phyloP scores from a whole-genome alignment of 2,888 invertebrate species.

The Dioctria linearis region DNA sequence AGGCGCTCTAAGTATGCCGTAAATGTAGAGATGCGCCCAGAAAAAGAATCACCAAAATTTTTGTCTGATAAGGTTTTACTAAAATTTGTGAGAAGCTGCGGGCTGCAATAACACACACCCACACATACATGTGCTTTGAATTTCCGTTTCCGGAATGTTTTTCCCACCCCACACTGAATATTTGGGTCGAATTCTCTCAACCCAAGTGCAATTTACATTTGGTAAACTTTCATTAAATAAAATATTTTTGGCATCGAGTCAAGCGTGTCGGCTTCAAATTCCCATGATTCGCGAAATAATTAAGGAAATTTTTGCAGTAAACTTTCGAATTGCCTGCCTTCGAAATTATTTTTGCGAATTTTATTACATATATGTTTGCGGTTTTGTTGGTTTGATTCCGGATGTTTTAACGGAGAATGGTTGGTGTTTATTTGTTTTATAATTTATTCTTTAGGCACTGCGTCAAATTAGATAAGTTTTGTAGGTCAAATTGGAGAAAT shows the following conservation, averaged over 20 bases:
- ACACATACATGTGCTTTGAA: slow-evolving; percentile 10
- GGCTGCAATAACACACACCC: neutral
- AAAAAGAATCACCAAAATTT: neutral
- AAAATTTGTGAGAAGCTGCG: neutral
- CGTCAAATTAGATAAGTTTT: too few relatives aligned
- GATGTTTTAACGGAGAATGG: too few relatives aligned
- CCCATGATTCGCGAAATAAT: slow-evolving; percentile 20
- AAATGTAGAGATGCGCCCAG: too few relatives aligned
- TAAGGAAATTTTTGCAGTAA: slow-evolving; percentile 40
- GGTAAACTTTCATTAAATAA: slow-evolving; percentile 32
- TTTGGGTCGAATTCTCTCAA: slow-evolving; percentile 15
- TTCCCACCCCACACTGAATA: neutral
- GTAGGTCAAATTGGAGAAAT: too few relatives aligned
- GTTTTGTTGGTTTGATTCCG: too few relatives aligned
- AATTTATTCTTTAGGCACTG: too few relatives aligned
- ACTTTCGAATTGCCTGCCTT: slow-evolving; percentile 31
- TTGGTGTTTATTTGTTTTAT: too few relatives aligned
- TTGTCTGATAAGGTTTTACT: slow-evolving; percentile 10
- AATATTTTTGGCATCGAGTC: slow-evolving; percentile 38
- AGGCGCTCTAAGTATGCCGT: too few relatives aligned
- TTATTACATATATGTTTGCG: neutral
- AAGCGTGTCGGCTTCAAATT: slow-evolving; percentile 12
- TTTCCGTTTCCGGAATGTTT: slow-evolving; percentile 10
- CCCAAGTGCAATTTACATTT: slow-evolving; percentile 21
- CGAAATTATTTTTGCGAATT: slow-evolving; percentile 28